A percentile compares a stretch with the other conserved stretches of the same genome.
phyloP scores from a whole-genome alignment of 2,888 invertebrate species.

The Plutella xylostella region DNA sequence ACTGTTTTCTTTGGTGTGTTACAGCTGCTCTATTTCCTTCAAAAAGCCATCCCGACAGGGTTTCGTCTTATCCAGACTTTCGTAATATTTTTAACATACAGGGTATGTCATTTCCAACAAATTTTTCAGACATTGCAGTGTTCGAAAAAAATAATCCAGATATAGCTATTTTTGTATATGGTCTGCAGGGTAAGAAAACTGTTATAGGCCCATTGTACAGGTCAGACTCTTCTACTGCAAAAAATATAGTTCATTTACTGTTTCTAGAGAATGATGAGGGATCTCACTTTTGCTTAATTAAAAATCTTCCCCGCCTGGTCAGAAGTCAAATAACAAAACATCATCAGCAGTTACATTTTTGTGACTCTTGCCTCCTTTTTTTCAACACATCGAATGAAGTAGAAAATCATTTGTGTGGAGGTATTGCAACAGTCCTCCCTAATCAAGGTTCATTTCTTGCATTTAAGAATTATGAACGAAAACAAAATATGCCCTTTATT shows the following conservation, averaged over 20 bases:
- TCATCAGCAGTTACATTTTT: background rate
- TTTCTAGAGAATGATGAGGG: background rate
- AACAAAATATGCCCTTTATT: conserved; percentile 9
- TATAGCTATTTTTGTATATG: conserved; percentile 4
- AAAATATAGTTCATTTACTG: conserved; percentile 3
- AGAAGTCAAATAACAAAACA: background rate
- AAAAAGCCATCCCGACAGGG: conserved; percentile 7
- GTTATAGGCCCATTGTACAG: conserved; percentile 5
- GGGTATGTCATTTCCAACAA: conserved; percentile 5
- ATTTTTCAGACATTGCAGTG: conserved; percentile 2
- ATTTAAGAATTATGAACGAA: conserved; percentile 14
- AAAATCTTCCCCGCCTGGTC: background rate
- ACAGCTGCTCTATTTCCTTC: conserved; percentile 8
- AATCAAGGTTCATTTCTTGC: conserved; percentile 7
- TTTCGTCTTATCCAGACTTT: conserved; percentile 8
- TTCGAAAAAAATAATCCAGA: conserved; percentile 8
- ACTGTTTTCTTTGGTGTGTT: conserved; percentile 7
- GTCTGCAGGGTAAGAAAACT: conserved; percentile 1
- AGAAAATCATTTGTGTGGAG: conserved; percentile 9
- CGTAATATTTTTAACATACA: conserved; percentile 6
- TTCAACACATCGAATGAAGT: conserved; percentile 2
- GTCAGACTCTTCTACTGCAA: background rate
- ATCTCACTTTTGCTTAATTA: background rate
- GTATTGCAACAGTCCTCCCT: conserved; percentile 6
- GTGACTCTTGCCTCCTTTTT: conserved; percentile 6